Conservation (phyloP, 2,797 vertebrate genomes). For the Notoglanidium macrostoma region DNA sequence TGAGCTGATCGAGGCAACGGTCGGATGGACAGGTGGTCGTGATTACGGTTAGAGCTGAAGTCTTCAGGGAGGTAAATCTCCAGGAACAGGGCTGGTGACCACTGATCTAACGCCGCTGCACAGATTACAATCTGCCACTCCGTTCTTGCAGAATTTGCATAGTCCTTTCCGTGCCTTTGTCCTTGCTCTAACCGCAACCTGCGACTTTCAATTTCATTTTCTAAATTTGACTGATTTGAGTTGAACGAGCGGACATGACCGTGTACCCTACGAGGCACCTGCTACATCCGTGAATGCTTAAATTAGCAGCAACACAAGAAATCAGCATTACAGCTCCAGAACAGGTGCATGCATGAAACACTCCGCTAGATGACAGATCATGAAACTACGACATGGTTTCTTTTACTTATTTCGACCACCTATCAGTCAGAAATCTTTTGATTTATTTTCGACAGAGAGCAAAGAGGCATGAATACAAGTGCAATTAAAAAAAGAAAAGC, state of each 20-base stretch:
- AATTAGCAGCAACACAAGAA: not conserved
- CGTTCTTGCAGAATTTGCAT: not conserved
- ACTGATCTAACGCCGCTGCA: not conserved
- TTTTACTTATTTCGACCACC: not conserved
- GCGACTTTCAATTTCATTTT: constrained; percentile 1
- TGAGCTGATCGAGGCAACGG: too few species aligned
- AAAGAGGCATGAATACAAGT: not conserved
- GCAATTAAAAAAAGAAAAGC: not conserved
- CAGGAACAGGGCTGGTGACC: too few species aligned
- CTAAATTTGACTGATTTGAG: not conserved
- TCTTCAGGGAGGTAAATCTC: too few species aligned
- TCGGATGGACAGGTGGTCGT: too few species aligned
- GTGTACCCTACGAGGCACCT: too few species aligned
- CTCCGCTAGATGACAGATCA: not conserved
- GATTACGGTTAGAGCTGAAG: too few species aligned
- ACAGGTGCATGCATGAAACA: not conserved
- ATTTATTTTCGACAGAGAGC: too few species aligned
- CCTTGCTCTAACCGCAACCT: not conserved
- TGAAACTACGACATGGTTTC: not conserved
- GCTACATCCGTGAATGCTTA: not conserved
- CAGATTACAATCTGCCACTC: not conserved
- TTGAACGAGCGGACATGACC: not conserved
- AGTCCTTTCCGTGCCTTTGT: not conserved
- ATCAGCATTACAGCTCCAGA: too few species aligned
- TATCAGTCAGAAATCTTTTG: not conserved